Conservation (phyloP, 2,888 invertebrate genomes). For the Oligia strigilis region DNA sequence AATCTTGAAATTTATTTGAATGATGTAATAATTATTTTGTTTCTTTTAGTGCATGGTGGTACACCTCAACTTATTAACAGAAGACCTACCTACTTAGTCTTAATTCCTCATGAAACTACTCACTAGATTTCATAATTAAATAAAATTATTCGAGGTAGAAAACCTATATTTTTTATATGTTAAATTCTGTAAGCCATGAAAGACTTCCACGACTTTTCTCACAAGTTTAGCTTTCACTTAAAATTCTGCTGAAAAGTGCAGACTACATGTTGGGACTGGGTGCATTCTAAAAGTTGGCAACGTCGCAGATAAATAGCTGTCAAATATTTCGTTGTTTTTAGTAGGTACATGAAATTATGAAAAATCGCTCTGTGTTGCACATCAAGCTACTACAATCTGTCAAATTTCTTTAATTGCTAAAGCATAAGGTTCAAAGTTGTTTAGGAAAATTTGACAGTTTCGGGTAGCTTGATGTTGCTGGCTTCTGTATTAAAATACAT, state of each 20-base stretch:
- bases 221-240: background rate
- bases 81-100: background rate
- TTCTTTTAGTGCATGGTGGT: conserved; percentile 14
- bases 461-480: too few species aligned
- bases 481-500: too few species aligned
- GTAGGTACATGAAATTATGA: background rate
- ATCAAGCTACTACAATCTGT: too few species aligned
- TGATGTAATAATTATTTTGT: conserved; percentile 37
- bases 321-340: background rate
- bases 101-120: background rate
- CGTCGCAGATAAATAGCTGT: background rate
- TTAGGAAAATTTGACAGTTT: too few species aligned
- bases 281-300: background rate
- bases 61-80: conserved; percentile 21
- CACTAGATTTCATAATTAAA: background rate
- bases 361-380: background rate
- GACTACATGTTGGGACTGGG: background rate
- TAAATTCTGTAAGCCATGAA: background rate
- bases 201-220: background rate
- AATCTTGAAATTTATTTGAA: conserved; percentile 34
- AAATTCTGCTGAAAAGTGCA: conserved; percentile 1
- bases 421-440: too few species aligned
- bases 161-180: background rate
- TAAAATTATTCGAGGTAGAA: too few species aligned
- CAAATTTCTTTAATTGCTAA: too few species aligned